A percentile compares a stretch with the other conserved stretches of the same genome.
These are phyloP conservation scores for Onychostoma macrolepis DNA, from an alignment of 2,113 vertebrate genomes.

Conservation along the genomic window DNA sequence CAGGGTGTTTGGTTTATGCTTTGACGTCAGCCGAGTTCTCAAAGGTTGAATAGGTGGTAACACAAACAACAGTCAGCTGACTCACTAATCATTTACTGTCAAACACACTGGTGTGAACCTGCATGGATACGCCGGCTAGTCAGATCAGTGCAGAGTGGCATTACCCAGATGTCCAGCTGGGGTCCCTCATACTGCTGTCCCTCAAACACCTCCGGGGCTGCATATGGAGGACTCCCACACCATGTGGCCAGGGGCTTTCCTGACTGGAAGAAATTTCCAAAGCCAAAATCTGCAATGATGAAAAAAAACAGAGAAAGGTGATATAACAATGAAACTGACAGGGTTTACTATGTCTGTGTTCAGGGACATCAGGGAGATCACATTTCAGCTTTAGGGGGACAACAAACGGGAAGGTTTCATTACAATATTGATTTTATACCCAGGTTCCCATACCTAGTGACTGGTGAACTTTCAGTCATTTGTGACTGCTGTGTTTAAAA, in stretches of 20 bases:
- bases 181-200: constrained; percentile 98
- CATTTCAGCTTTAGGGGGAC: not conserved
- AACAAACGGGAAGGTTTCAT: not conserved
- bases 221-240: constrained; percentile 97
- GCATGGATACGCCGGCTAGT: not conserved
- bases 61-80: constrained; percentile 45
- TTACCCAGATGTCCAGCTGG: constrained; percentile 98
- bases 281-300: constrained; percentile 89
- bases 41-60: constrained; percentile 42
- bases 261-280: constrained; percentile 96
- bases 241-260: constrained; percentile 93
- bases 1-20: constrained; percentile 45
- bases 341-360: not conserved
- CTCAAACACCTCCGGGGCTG: constrained; percentile 97
- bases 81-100: constrained; percentile 38
- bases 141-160: not conserved
- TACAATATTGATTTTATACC: not conserved
- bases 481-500: not conserved
- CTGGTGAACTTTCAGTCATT: not conserved
- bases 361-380: not conserved
- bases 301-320: not conserved
- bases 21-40: constrained; percentile 45
- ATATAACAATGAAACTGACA: constrained; percentile 35
- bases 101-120: constrained; percentile 14
- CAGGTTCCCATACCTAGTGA: not conserved